These are phyloP conservation scores for Ophioninae sp. DNA, from an alignment of 2,888 invertebrate genomes.

Conservation along the genomic window DNA sequence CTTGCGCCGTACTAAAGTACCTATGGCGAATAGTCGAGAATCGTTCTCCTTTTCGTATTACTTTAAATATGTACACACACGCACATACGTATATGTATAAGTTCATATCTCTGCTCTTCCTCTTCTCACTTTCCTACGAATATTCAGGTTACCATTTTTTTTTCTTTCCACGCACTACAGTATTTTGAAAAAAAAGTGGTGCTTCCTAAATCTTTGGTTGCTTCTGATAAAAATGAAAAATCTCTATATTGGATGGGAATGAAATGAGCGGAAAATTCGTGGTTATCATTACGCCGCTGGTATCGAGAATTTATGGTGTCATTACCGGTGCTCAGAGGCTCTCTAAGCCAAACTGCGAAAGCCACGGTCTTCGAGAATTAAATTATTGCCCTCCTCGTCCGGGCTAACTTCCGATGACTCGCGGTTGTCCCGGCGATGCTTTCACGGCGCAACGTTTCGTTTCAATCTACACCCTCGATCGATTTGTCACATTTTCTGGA, in stretches of 20 bases:
- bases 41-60: conserved; percentile 35
- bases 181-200: background rate
- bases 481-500: background rate
- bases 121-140: background rate
- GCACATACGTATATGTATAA: background rate
- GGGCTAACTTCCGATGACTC: conserved; percentile 45
- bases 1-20: conserved; percentile 3
- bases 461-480: background rate
- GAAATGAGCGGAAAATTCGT: conserved; percentile 45
- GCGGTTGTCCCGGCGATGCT: conserved; percentile 25
- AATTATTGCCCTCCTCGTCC: conserved; percentile 54
- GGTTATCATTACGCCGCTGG: conserved; percentile 51
- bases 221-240: background rate
- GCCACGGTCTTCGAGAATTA: conserved; percentile 47
- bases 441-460: conserved; percentile 9
- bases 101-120: background rate
- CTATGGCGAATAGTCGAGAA: conserved; percentile 26
- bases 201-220: background rate
- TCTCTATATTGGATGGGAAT: conserved; percentile 8
- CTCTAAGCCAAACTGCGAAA: conserved; percentile 8
- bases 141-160: background rate
- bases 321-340: conserved; percentile 54
- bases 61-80: conserved; percentile 13
- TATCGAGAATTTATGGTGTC: conserved; percentile 55
- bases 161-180: background rate